These are phyloP conservation scores for Corvus cornix DNA, from an alignment of 2,113 vertebrate species.

Conservation along the genomic window DNA sequence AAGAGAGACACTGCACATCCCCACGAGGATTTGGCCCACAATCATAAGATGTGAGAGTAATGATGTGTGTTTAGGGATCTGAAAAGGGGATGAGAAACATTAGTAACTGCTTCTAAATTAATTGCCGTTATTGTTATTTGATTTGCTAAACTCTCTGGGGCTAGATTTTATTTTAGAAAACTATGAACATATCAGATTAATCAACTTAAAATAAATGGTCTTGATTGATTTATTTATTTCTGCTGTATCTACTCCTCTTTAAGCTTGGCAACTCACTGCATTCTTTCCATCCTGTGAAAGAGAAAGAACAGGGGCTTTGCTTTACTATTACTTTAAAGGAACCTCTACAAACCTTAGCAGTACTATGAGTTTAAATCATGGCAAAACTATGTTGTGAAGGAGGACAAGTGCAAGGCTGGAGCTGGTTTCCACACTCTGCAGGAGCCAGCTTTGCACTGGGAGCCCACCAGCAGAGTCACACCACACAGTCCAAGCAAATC, in stretches of 20 bases:
- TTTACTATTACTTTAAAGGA: constrained; percentile 18
- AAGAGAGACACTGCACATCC: background rate
- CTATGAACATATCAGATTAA: constrained; percentile 36
- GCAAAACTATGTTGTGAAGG: background rate
- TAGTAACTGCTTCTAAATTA: constrained; percentile 34
- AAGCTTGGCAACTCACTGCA: constrained; percentile 26
- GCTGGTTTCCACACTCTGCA: background rate
- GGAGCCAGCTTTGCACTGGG: background rate
- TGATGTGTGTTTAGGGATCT: background rate
- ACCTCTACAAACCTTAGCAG: background rate
- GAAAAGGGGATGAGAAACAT: constrained; percentile 12
- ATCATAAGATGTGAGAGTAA: background rate
- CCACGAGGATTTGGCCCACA: background rate
- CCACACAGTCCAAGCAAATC: background rate
- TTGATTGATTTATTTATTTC: constrained; percentile 61
- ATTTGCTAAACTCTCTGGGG: constrained; percentile 26
- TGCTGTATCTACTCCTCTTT: constrained; percentile 22
- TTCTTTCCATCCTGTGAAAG: constrained; percentile 44
- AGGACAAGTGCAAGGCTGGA: background rate
- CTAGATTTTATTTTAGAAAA: constrained; percentile 47
- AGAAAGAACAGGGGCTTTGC: background rate
- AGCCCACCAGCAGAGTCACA: background rate
- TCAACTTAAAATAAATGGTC: constrained; percentile 50
- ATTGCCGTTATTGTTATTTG: constrained; percentile 26
- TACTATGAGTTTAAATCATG: background rate